Evolutionary conservation across 2,888 invertebrate genomes (phyloP), one percentile per base, ranked within the genome.

Genomic region (Amaurobius ferox): DNA sequence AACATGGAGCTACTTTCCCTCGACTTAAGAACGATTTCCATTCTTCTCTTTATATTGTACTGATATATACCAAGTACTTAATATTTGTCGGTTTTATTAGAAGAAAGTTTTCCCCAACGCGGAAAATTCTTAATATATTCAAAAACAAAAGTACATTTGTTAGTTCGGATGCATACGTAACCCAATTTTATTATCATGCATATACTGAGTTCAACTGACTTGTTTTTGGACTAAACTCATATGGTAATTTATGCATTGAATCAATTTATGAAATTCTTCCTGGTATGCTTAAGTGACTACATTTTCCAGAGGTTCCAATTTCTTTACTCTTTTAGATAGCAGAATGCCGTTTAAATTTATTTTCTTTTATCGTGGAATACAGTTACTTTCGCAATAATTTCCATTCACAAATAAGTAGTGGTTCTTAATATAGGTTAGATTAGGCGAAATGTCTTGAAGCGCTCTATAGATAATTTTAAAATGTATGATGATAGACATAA

Each of bases 241-340:
- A 44, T 44, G 44, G 13, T 44, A 44, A 44, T 44, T 44, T 44
- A 44, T 44, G 44, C 44, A 44, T 44, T 44, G 16, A 44, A 44
- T 44, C 44, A 44, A 44, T 44, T 7, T 16, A 44, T 7, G 16
- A 16, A 11, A 44, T 44, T 44, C 44, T 44, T 16, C 44, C 11
- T 9, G 9, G 2, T 2, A 44, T 44, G 44, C 13, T 44, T 44
- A n/a, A n/a, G n/a, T n/a, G n/a, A n/a, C n/a, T n/a, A n/a, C n/a
- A n/a, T n/a, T n/a, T n/a, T n/a, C n/a, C n/a, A n/a, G n/a, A n/a
- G n/a, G n/a, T n/a, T n/a, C n/a, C n/a, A n/a, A n/a, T n/a, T n/a
- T n/a, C n/a, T n/a, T n/a, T n/a, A n/a, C n/a, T n/a, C n/a, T n/a
- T n/a, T n/a, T n/a, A n/a, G n/a, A n/a, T n/a, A n/a, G n/a, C n/a